These are phyloP conservation scores for Gastrophysa polygoni DNA, from an alignment of 2,888 invertebrate genomes.

Conservation along the genomic window DNA sequence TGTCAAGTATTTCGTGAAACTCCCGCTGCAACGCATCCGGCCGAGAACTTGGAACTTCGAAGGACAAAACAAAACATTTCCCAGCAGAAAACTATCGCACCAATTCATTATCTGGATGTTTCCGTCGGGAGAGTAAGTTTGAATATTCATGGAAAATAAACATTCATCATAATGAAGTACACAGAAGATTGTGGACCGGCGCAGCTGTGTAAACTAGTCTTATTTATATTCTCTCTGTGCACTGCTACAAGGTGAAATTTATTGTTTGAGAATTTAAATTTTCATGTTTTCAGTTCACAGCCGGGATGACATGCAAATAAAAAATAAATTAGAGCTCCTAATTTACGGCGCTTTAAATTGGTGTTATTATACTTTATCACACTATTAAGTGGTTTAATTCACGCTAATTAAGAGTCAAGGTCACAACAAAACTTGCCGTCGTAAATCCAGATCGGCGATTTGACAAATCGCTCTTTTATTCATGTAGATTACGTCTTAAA, in stretches of 20 bases:
- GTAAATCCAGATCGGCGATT: conserved; percentile 17
- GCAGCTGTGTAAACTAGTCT: conserved; percentile 7
- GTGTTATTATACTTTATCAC: conserved; percentile 51
- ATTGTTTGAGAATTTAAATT: conserved; percentile 22
- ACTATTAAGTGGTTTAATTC: conserved; percentile 54
- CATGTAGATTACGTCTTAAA: conserved; percentile 29
- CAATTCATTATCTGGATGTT: not conserved
- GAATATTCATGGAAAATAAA: not conserved
- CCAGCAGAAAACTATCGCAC: not conserved
- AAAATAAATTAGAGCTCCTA: conserved; percentile 45
- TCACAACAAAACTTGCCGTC: conserved; percentile 24
- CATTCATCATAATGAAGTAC: conserved; percentile 2
- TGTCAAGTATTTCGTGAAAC: too few species aligned
- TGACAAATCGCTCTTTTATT: conserved; percentile 21
- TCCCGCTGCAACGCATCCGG: too few species aligned
- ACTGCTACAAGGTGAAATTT: not conserved
- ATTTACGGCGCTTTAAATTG: conserved; percentile 48
- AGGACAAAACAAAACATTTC: not conserved
- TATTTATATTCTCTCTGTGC: not conserved
- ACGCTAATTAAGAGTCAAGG: conserved; percentile 54
- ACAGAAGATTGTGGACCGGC: not conserved
- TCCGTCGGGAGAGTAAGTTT: not conserved
- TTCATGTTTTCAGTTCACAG: conserved; percentile 31
- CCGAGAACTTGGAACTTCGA: too few species aligned
- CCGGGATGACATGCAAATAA: conserved; percentile 43